These are phyloP conservation scores for Geothlypis trichas DNA, from an alignment of 2,113 vertebrate genomes.

Conservation along the genomic window DNA sequence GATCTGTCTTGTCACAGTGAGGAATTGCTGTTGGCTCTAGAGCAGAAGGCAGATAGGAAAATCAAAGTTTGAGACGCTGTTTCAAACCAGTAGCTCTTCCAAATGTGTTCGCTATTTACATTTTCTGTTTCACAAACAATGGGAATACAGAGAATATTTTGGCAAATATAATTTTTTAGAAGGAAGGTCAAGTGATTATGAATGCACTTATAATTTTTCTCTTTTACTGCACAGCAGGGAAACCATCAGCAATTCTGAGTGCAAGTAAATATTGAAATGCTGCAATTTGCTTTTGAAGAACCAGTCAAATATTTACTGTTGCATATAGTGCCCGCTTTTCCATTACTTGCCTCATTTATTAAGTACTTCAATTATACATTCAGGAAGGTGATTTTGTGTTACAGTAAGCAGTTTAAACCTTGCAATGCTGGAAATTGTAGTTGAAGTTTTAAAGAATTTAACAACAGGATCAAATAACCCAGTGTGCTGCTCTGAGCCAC, in stretches of 20 bases:
- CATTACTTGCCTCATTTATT: constrained; percentile 33
- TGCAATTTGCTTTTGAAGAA: constrained; percentile 39
- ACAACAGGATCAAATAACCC: neutral
- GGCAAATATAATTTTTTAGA: constrained; percentile 45
- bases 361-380: neutral
- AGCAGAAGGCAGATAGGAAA: neutral
- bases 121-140: constrained; percentile 27
- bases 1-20: constrained; percentile 15
- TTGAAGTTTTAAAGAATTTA: neutral
- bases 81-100: neutral
- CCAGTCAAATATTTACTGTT: constrained; percentile 64
- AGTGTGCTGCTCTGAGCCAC: neutral
- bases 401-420: neutral
- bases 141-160: constrained; percentile 7
- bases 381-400: constrained; percentile 2
- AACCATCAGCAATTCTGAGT: constrained; percentile 38
- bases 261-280: constrained; percentile 68
- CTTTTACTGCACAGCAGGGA: constrained; percentile 41
- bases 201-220: constrained; percentile 21
- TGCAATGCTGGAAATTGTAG: neutral
- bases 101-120: neutral
- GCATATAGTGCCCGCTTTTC: constrained; percentile 3
- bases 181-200: constrained; percentile 26
- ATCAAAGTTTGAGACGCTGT: neutral
- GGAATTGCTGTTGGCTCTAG: neutral